Evolutionary conservation across 2,888 invertebrate species (phyloP).

Genomic region (Steromphala cineraria): DNA sequence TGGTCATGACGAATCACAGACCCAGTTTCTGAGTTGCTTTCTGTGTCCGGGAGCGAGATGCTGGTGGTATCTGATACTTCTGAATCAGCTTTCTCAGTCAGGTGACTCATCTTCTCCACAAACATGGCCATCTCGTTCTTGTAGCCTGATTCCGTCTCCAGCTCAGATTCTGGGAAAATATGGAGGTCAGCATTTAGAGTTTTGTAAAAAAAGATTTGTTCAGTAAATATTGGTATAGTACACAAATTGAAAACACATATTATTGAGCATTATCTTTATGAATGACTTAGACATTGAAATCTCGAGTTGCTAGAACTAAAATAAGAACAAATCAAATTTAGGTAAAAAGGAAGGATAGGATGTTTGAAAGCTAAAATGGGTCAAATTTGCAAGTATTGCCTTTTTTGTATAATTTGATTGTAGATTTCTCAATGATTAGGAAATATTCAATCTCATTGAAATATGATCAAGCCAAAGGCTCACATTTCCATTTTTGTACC

Average conservation of each 20-base stretch:
- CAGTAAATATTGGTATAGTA: background rate
- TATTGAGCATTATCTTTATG: background rate
- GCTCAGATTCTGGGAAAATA: background rate
- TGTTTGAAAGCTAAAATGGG: no score
- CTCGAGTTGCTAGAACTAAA: no score
- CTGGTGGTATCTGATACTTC: constrained; percentile 30
- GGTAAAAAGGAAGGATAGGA: no score
- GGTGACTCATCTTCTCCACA: constrained; percentile 49
- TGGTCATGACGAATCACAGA: constrained; percentile 38
- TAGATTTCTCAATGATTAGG: background rate
- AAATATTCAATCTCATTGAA: no score
- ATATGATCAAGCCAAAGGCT: no score
- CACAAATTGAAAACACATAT: background rate
- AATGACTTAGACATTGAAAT: no score
- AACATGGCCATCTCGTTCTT: constrained; percentile 53
- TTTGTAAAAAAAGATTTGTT: background rate
- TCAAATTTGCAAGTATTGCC: no score
- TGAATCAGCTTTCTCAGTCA: constrained; percentile 31
- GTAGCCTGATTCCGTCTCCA: constrained; percentile 30
- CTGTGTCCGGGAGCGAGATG: constrained; percentile 35
- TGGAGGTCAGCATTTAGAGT: background rate
- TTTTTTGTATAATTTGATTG: background rate
- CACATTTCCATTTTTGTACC: no score
- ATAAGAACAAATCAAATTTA: no score
- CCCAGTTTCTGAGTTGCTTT: constrained; percentile 43